These are phyloP conservation scores for Clarias fuscus DNA, from an alignment of 2,797 vertebrate genomes.

Conservation along the genomic window DNA sequence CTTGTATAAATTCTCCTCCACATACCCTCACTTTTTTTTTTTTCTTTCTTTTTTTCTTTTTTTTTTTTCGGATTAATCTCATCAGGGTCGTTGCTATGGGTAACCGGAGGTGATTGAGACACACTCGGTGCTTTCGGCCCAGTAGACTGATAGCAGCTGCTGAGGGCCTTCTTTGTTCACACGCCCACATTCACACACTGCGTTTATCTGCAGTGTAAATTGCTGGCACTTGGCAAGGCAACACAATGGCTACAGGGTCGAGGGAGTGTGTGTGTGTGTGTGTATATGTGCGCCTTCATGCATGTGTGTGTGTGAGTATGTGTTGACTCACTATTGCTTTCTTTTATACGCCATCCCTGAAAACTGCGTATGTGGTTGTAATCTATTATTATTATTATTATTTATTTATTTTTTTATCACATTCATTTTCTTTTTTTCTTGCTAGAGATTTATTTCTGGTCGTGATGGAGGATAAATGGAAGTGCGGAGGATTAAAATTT, in stretches of 20 bases:
- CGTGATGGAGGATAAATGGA: not conserved
- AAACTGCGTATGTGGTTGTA: not conserved
- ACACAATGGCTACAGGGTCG: constrained; percentile 44
- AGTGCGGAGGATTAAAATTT: not conserved
- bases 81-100: constrained; percentile 49
- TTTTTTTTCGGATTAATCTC: not conserved
- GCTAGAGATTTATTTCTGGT: not conserved
- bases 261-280: not conserved
- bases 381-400: too few relatives aligned
- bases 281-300: not conserved
- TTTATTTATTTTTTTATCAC: not conserved
- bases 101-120: constrained; percentile 60
- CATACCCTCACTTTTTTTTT: not conserved
- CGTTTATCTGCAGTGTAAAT: constrained; percentile 50
- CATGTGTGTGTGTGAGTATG: not conserved
- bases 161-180: constrained; percentile 60
- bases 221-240: constrained; percentile 51
- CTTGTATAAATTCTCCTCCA: not conserved
- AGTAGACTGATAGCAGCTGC: constrained; percentile 61
- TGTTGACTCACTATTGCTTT: constrained; percentile 22
- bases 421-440: too few relatives aligned
- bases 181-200: constrained; percentile 30
- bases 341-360: not conserved
- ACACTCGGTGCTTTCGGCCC: constrained; percentile 60
- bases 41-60: not conserved